Conservation (phyloP, 2,888 invertebrate species). For the Amblyjoppa proteus region DNA sequence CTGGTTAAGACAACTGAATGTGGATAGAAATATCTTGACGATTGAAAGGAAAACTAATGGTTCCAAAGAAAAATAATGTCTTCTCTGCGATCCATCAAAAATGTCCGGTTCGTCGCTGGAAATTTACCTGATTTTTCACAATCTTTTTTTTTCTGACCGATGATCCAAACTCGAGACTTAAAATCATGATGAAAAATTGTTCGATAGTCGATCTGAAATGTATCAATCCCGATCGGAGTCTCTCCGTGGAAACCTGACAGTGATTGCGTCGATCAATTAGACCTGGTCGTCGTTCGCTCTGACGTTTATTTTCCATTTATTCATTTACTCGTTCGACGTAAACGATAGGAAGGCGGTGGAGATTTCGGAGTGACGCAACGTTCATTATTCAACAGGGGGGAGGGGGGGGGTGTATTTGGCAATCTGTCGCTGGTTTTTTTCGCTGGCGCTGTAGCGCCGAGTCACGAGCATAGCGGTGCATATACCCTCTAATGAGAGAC, state of each 20-base stretch:
- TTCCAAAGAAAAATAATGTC: no score
- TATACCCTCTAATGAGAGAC: conserved; percentile 27
- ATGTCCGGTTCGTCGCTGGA: not conserved
- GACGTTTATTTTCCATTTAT: not conserved
- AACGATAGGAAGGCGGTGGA: not conserved
- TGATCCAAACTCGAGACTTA: not conserved
- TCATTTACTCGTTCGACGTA: conserved; percentile 11
- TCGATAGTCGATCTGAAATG: not conserved
- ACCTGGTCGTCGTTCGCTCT: conserved; percentile 1
- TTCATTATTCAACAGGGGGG: conserved; percentile 19
- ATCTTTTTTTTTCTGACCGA: not conserved
- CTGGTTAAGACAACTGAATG: not conserved
- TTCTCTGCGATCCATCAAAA: no score
- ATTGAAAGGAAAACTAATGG: no score
- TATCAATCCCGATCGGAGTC: not conserved
- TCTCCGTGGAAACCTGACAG: not conserved
- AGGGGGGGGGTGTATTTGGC: not conserved
- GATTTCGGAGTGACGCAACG: conserved; percentile 17
- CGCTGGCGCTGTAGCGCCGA: not conserved
- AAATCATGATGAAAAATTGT: not conserved
- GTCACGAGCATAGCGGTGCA: not conserved
- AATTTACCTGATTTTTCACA: not conserved
- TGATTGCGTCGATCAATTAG: conserved; percentile 17
- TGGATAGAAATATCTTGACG: not conserved
- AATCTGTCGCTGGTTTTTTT: conserved; percentile 31